Evolutionary conservation across 2,888 invertebrate genomes (phyloP), one percentile per base, ranked within the genome.

Genomic region (Acanthosoma haemorrhoidale): DNA sequence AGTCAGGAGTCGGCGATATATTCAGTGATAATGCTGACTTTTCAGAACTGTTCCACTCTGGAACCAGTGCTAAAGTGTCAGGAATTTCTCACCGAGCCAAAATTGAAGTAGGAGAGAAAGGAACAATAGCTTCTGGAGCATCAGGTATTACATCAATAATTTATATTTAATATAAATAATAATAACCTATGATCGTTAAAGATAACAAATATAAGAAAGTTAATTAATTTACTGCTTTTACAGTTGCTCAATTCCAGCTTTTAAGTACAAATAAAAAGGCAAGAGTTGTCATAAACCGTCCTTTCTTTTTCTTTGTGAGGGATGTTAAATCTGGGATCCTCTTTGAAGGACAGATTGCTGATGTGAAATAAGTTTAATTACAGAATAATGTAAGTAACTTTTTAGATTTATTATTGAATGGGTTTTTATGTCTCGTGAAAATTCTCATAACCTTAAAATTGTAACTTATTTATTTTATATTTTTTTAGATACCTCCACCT

Each of bases 51-150:
- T 77, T 84, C 0, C 80, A 81, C 69, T 41, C 63, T 6, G 60
- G 59, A 18, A 74, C 71, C 9, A 64, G 70, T 9, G 69, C 73
- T 11, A 70, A 68, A n/a, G 80, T 88, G 3, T 84, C 82, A 75
- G 84, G 81, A 69, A 80, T 89, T 11, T 77, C 84, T 58, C 89
- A 89, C 76, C 86, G 85, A 76, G 86, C 88, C 0, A 83, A 83
- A 76, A 83, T 89, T 77, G 82, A 85, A 57, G 85, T 89, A 0
- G 85, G 86, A 71, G 89, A 89, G 78, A 78, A 81, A 16, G 89
- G 89, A 58, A 88, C 88, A 0, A 79, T 83, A 4, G 89, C 88
- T 0, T 85, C 87, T 2, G 87, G 88, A 9, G 84, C 83, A 0
- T 84, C 87, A 58, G 80, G 82, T 82, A 77, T 74, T n/a, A n/a